Evolutionary conservation across 2,888 invertebrate species (phyloP).

Genomic region (Leptinotarsa haldemani): DNA sequence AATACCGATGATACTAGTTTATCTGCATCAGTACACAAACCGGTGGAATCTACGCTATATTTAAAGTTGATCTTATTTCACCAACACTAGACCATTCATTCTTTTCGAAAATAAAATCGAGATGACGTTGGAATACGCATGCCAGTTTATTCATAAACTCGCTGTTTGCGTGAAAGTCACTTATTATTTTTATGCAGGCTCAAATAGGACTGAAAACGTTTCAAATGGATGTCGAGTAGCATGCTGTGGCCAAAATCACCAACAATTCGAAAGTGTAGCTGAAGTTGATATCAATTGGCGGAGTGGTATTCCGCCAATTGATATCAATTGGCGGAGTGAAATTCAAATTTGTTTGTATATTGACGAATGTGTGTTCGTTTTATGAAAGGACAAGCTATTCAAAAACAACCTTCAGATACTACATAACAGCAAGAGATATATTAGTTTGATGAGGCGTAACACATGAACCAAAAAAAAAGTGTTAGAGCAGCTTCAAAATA

Average conservation of each 20-base stretch:
- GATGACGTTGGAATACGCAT: neutral
- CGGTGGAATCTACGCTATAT: conserved; percentile 1
- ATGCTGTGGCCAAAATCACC: no score
- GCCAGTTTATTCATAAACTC: conserved; percentile 7
- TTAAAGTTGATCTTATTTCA: conserved; percentile 10
- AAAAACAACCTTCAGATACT: no score
- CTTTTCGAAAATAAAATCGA: conserved; percentile 12
- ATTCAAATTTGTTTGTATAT: neutral
- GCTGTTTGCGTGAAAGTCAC: conserved; percentile 8
- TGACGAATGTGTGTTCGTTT: neutral
- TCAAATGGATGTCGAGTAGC: no score
- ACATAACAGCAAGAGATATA: no score
- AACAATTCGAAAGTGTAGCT: no score
- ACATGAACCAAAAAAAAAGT: no score
- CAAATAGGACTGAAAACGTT: no score
- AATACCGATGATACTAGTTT: neutral
- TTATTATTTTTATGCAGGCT: neutral
- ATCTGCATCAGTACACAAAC: neutral
- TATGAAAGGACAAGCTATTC: neutral
- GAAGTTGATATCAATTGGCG: no score
- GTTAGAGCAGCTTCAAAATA: no score
- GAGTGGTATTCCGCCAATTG: no score
- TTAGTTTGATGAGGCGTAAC: no score
- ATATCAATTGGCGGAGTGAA: no score
- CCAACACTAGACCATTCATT: conserved; percentile 5